A percentile compares a stretch with the other conserved stretches of the same genome.
Conservation (phyloP, 2,797 vertebrate genomes). For the Todus mexicanus region DNA sequence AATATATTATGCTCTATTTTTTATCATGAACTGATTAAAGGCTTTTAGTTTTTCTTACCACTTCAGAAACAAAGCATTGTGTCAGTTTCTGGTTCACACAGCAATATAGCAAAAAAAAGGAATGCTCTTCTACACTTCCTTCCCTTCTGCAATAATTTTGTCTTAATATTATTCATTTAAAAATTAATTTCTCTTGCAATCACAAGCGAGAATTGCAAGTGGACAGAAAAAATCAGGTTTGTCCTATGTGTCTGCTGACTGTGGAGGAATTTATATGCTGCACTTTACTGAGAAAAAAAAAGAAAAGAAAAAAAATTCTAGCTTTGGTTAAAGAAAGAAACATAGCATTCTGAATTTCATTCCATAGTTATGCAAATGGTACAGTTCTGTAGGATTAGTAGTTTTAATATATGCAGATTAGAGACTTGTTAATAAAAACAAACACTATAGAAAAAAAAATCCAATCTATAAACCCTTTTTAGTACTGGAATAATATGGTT, state of each 20-base stretch:
- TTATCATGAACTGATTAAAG: not conserved
- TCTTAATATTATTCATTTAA: not conserved
- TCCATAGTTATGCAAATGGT: not conserved
- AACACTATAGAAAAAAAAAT: not conserved
- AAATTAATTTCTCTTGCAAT: not conserved
- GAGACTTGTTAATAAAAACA: not conserved
- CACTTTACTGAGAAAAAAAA: not conserved
- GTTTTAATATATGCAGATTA: not conserved
- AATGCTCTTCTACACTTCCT: not conserved
- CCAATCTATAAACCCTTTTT: not conserved
- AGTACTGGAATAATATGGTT: not conserved
- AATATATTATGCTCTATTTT: not conserved
- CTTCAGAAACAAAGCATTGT: not conserved
- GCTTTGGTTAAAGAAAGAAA: not conserved
- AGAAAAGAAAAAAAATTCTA: not conserved
- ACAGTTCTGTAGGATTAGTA: not conserved
- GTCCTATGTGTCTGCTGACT: not conserved
- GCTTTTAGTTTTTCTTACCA: not conserved
- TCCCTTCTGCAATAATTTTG: not conserved
- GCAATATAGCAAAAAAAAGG: not conserved
- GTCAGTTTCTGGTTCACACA: not conserved
- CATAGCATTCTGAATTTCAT: not conserved
- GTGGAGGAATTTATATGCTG: not conserved
- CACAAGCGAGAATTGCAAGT: not conserved
- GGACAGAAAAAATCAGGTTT: not conserved